These are phyloP conservation scores for Macropis europaea DNA, from an alignment of 2,888 invertebrate genomes.

Conservation along the genomic window DNA sequence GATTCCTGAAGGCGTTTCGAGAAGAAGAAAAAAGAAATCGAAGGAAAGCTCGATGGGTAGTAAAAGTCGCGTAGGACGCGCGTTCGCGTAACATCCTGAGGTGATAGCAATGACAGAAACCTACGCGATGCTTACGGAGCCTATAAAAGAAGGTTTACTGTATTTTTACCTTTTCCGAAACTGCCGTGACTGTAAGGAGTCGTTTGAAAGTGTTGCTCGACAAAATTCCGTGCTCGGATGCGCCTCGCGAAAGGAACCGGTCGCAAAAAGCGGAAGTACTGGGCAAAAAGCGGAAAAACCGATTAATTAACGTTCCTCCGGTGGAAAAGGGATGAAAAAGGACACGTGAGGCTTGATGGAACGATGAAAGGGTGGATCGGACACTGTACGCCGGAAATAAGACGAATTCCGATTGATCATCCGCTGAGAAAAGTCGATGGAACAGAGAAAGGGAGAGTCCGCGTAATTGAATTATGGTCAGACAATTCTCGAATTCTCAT, in stretches of 20 bases:
- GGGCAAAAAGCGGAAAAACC: not conserved
- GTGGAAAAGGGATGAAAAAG: not conserved
- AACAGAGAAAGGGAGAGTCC: slow-evolving; percentile 16
- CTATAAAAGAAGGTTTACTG: not conserved
- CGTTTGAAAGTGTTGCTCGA: too few relatives aligned
- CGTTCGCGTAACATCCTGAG: not conserved
- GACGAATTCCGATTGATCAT: slow-evolving; percentile 44
- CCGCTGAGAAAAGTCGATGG: slow-evolving; percentile 15
- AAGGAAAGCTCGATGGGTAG: not conserved
- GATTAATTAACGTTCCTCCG: slow-evolving; percentile 48
- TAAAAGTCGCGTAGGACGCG: slow-evolving; percentile 1
- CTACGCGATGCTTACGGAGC: not conserved
- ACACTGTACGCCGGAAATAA: slow-evolving; percentile 38
- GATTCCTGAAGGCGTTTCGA: not conserved
- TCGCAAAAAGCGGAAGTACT: not conserved
- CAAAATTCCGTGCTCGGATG: too few relatives aligned
- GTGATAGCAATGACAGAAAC: not conserved
- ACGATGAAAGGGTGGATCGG: slow-evolving; percentile 22
- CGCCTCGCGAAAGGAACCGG: too few relatives aligned
- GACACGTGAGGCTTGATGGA: not conserved
- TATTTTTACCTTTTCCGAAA: not conserved
- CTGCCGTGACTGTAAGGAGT: not conserved
- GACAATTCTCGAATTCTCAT: slow-evolving; percentile 28
- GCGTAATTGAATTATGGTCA: slow-evolving; percentile 43
- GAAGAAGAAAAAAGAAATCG: not conserved